A percentile compares a stretch with the other conserved stretches of the same genome.
phyloP scores from a whole-genome alignment of 2,888 invertebrate species.

The Xestoiulus laeticollis region DNA sequence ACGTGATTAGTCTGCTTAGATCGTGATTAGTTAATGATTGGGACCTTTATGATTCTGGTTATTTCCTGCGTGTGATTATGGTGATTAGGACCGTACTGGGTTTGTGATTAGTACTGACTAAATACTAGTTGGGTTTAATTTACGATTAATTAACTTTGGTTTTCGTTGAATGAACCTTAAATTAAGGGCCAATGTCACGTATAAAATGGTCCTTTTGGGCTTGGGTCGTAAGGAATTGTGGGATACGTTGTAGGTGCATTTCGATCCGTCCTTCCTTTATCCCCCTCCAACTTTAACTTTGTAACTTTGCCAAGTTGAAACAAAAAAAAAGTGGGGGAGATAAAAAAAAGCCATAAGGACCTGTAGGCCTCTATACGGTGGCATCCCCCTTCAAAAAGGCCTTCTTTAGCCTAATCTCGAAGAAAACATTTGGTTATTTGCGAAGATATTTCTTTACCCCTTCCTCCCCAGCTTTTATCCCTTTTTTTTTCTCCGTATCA shows the following conservation, averaged over 20 bases:
- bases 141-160: too few species aligned
- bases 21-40: too few species aligned
- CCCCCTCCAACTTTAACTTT: neutral
- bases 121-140: too few species aligned
- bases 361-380: neutral
- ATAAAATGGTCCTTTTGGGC: too few species aligned
- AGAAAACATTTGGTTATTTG: constrained; percentile 20
- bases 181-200: neutral
- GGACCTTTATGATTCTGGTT: too few species aligned
- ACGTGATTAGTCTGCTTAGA: too few species aligned
- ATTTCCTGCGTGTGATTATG: too few species aligned
- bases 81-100: too few species aligned
- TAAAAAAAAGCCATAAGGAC: constrained; percentile 22
- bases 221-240: neutral
- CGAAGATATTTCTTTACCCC: constrained; percentile 3
- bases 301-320: constrained; percentile 18
- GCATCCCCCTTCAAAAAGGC: neutral
- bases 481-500: neutral
- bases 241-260: neutral
- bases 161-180: too few species aligned
- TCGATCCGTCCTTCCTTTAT: neutral
- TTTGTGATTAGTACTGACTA: too few species aligned
- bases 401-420: constrained; percentile 20
- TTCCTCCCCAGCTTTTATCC: neutral
- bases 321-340: neutral